Conservation (phyloP, 2,113 vertebrate species). For the Bostrychus sinensis region DNA sequence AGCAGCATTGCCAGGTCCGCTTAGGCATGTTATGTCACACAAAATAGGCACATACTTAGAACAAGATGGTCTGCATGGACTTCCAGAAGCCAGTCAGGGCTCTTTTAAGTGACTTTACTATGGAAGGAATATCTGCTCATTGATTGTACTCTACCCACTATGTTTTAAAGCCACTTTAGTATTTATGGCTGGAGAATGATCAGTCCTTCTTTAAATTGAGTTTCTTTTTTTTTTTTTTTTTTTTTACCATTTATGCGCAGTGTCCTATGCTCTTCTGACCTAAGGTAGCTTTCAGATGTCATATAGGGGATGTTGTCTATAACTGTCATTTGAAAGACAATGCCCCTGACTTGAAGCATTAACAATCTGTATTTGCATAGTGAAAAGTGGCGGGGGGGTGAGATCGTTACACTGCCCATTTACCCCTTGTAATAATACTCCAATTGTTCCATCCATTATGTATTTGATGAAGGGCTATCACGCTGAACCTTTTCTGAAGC, state of each 20-base stretch:
- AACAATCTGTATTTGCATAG: slow-evolving; percentile 36
- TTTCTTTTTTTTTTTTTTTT: slow-evolving; percentile 66
- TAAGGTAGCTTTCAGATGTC: slow-evolving; percentile 43
- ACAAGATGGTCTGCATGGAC: slow-evolving; percentile 70
- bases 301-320: slow-evolving; percentile 44
- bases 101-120: slow-evolving; percentile 64
- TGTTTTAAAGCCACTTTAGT: slow-evolving; percentile 80
- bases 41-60: slow-evolving; percentile 79
- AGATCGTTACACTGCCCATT: slow-evolving; percentile 15
- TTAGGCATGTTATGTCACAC: slow-evolving; percentile 78
- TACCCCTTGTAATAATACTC: slow-evolving; percentile 44
- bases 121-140: slow-evolving; percentile 65
- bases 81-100: slow-evolving; percentile 71
- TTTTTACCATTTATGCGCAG: slow-evolving; percentile 65
- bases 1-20: slow-evolving; percentile 75
- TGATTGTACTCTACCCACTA: slow-evolving; percentile 77
- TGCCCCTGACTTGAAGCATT: slow-evolving; percentile 41
- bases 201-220: slow-evolving; percentile 68
- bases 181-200: slow-evolving; percentile 69
- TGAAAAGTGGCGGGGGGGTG: not conserved
- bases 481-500: slow-evolving; percentile 67
- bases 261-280: slow-evolving; percentile 64
- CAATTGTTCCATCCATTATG: slow-evolving; percentile 51
- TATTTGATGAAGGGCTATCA: slow-evolving; percentile 76
- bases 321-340: slow-evolving; percentile 31